Evolutionary conservation across 2,888 invertebrate genomes (phyloP).

Genomic region (Tolmerus cingulatus): DNA sequence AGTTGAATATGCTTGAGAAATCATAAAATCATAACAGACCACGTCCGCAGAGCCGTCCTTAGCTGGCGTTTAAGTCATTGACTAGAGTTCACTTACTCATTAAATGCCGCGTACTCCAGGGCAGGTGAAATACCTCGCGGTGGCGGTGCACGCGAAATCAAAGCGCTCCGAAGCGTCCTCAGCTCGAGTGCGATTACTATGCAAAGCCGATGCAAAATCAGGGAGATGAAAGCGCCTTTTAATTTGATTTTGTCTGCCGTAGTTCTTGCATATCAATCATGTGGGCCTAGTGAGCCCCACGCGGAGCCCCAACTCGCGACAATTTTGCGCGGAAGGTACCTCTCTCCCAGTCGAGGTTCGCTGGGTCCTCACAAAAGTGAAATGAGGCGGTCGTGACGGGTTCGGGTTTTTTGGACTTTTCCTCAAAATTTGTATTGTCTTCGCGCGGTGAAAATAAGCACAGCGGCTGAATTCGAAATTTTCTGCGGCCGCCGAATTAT

Average conservation of each 20-base stretch:
- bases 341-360: background rate
- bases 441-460: background rate
- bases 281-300: background rate
- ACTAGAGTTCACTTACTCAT: constrained; percentile 2
- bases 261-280: constrained; percentile 46
- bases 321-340: background rate
- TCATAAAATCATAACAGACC: background rate
- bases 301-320: background rate
- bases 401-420: constrained; percentile 23
- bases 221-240: constrained; percentile 44
- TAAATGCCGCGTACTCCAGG: background rate
- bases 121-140: background rate
- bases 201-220: constrained; percentile 3
- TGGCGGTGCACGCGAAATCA: background rate
- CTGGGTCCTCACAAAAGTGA: constrained; percentile 4
- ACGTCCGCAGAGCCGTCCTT: background rate
- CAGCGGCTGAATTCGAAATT: background rate
- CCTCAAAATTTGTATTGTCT: constrained; percentile 6
- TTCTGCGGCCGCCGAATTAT: background rate
- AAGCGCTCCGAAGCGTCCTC: constrained; percentile 5
- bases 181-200: constrained; percentile 2
- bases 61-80: background rate
- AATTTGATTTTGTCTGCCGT: constrained; percentile 45
- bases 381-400: constrained; percentile 5
- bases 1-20: background rate